Conservation (phyloP, 2,113 vertebrate species). For the Aepyceros melampus region DNA sequence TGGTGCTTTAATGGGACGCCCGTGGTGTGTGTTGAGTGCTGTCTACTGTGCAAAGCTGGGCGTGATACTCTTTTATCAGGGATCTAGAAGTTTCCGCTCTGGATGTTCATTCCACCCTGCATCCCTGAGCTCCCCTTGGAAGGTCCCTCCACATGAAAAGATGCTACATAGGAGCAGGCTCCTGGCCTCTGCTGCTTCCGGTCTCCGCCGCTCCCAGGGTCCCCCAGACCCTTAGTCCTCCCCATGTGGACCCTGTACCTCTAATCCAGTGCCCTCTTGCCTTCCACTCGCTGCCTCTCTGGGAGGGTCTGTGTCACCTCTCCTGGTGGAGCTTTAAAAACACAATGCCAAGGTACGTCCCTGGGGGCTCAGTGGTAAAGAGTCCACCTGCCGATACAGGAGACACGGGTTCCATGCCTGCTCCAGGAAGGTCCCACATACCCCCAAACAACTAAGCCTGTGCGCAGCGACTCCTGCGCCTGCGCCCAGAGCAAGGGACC, state of each 20-base stretch:
- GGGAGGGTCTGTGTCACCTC: neutral
- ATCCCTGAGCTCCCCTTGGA: neutral
- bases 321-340: neutral
- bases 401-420: neutral
- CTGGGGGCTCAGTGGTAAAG: neutral
- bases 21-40: conserved; percentile 36
- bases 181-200: neutral
- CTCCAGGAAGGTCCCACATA: neutral
- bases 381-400: neutral
- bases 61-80: neutral
- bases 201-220: neutral
- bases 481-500: neutral
- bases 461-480: neutral
- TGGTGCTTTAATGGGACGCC: conserved; percentile 65
- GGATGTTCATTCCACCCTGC: neutral
- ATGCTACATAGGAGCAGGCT: rapidly evolving
- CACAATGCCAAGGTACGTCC: neutral
- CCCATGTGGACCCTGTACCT: too few relatives aligned
- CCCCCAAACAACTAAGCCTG: neutral
- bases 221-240: neutral
- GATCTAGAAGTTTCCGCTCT: neutral
- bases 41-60: neutral
- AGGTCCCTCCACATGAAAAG: neutral
- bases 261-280: rapidly evolving
- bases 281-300: rapidly evolving